A percentile compares a stretch with the other conserved stretches of the same genome.
Evolutionary conservation across 1,140 invertebrate genomes (phyloP).

Genomic region (Zaprionus nigranus): DNA sequence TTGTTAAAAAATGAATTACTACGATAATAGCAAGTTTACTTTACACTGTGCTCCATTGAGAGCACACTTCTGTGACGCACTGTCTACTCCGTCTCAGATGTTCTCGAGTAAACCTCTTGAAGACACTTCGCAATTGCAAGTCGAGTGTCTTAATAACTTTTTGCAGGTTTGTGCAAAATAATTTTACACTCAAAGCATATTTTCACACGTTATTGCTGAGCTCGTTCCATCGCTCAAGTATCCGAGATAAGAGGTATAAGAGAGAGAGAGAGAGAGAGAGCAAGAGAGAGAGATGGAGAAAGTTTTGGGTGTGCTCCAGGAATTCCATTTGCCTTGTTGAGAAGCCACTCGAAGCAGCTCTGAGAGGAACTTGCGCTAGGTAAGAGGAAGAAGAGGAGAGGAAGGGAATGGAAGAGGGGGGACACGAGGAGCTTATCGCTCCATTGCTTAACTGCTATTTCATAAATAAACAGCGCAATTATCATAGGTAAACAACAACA

Average conservation of each 20-base stretch:
- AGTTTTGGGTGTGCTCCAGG: not conserved
- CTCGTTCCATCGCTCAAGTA: not conserved
- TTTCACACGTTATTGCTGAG: not conserved
- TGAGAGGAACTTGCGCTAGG: not conserved
- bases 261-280: not conserved
- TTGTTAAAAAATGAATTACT: no score
- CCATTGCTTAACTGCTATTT: constrained; percentile 16
- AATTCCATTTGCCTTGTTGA: not conserved
- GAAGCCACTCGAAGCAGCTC: not conserved
- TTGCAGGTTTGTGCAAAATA: constrained; percentile 1
- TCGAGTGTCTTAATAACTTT: not conserved
- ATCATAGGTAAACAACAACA: constrained; percentile 76
- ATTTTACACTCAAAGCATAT: not conserved
- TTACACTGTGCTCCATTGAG: not conserved
- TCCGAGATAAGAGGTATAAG: not conserved
- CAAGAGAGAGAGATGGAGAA: not conserved
- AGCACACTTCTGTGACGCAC: not conserved
- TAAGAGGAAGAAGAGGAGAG: not conserved
- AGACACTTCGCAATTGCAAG: not conserved
- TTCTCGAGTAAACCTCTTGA: not conserved
- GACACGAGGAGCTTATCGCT: not conserved
- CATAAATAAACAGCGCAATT: constrained; percentile 79
- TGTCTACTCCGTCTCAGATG: not conserved
- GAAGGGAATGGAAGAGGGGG: not conserved
- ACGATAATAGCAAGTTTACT: no score